Conservation (phyloP, 2,113 vertebrate species). For the Mobula hypostoma region DNA sequence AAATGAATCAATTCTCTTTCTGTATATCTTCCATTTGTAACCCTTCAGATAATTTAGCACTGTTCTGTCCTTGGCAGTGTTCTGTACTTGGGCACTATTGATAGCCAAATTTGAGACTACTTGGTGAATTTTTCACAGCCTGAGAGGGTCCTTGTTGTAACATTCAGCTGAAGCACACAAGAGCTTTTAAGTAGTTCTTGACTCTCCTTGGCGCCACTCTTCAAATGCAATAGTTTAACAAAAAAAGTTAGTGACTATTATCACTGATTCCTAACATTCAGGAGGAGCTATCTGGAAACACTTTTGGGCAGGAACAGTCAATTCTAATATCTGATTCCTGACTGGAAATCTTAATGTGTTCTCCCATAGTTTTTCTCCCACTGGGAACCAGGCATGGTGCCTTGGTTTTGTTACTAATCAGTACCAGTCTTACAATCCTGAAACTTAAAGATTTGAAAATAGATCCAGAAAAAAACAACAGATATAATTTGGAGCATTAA, state of each 20-base stretch:
- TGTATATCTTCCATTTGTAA: neutral
- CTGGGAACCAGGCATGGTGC: neutral
- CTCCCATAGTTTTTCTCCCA: neutral
- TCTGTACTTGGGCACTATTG: neutral
- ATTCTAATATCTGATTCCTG: neutral
- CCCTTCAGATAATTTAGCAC: neutral
- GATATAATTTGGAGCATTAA: neutral
- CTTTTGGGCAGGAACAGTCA: neutral
- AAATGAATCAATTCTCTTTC: neutral
- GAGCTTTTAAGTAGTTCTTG: neutral
- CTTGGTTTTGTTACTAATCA: neutral
- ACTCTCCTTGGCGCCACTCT: neutral
- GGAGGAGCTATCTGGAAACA: neutral
- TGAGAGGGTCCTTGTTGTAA: neutral
- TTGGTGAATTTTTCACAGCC: neutral
- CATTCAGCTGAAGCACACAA: neutral
- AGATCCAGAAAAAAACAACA: neutral
- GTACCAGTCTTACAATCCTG: neutral
- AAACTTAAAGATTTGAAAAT: neutral
- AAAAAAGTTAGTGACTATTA: neutral
- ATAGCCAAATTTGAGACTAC: neutral
- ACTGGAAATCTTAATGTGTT: neutral
- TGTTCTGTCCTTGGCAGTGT: neutral
- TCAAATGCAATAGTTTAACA: neutral
- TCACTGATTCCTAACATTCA: neutral